Evolutionary conservation across 1,140 invertebrate species (phyloP).

Genomic region (Chionoecetes opilio): DNA sequence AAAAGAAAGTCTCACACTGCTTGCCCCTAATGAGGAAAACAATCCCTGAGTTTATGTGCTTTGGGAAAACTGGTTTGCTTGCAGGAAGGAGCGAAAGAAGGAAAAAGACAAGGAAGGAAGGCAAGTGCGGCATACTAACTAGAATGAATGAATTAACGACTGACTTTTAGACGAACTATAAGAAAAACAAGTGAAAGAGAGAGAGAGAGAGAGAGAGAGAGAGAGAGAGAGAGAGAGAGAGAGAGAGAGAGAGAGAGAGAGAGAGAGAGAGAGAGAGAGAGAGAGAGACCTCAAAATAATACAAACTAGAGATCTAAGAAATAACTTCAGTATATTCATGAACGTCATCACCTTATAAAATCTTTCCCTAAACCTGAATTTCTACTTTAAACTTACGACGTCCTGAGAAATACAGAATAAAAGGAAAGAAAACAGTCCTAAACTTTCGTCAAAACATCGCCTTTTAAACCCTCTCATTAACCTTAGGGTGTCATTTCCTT

Average conservation of each 20-base stretch:
- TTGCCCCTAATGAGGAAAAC: background rate
- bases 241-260: background rate
- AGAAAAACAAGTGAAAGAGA: too few relatives aligned
- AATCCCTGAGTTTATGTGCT: background rate
- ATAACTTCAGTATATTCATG: background rate
- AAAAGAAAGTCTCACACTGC: background rate
- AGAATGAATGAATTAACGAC: too few relatives aligned
- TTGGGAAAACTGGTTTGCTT: too few relatives aligned
- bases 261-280: constrained; percentile 20
- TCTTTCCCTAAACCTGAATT: background rate
- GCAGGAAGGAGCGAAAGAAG: background rate
- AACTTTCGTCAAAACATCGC: too few relatives aligned
- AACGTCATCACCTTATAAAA: background rate
- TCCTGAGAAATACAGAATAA: background rate
- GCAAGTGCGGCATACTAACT: background rate
- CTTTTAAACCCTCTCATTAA: too few relatives aligned
- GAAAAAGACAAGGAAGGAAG: background rate
- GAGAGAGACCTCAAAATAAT: constrained; percentile 1
- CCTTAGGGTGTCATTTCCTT: too few relatives aligned
- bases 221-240: background rate
- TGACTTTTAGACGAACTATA: background rate
- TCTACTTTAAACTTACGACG: background rate
- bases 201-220: background rate
- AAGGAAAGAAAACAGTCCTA: too few relatives aligned
- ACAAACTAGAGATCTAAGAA: background rate